These are phyloP conservation scores for Monodelphis domestica DNA, from an alignment of 2,797 vertebrate genomes.

Conservation along the genomic window DNA sequence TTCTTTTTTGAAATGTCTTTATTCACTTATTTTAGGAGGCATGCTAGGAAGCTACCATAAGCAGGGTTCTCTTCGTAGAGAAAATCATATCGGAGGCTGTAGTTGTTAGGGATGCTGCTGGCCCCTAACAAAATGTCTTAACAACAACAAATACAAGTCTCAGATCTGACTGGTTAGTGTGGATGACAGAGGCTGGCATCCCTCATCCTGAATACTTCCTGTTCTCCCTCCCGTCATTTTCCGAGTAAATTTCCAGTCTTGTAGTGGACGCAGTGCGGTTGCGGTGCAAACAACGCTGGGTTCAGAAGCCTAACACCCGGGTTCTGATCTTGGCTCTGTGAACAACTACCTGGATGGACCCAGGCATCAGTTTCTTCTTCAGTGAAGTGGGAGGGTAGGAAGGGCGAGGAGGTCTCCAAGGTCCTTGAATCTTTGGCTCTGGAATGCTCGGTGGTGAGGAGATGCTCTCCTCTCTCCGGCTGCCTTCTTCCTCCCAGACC, in stretches of 20 bases:
- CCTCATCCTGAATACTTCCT: background rate
- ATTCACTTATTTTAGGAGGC: background rate
- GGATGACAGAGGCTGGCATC: no score
- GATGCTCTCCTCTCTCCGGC: fast-evolving
- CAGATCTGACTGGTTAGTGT: background rate
- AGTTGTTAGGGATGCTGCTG: background rate
- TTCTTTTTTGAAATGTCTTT: background rate
- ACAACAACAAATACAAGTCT: no score
- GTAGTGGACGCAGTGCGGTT: background rate
- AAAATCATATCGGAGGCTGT: background rate
- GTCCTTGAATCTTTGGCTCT: background rate
- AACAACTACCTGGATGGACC: background rate
- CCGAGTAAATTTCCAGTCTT: background rate
- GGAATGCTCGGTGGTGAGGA: background rate
- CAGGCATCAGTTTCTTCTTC: background rate
- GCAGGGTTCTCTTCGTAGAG: no score
- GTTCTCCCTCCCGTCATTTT: background rate
- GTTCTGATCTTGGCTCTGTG: background rate
- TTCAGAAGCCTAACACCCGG: background rate
- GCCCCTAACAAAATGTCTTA: background rate
- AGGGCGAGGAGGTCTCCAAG: background rate
- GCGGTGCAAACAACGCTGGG: background rate
- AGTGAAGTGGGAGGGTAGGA: background rate
- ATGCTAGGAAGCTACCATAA: background rate
- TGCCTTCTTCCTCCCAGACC: background rate